These are phyloP conservation scores for Meandrina meandrites DNA, from an alignment of 92 coral and sea anemone species.

Conservation along the genomic window DNA sequence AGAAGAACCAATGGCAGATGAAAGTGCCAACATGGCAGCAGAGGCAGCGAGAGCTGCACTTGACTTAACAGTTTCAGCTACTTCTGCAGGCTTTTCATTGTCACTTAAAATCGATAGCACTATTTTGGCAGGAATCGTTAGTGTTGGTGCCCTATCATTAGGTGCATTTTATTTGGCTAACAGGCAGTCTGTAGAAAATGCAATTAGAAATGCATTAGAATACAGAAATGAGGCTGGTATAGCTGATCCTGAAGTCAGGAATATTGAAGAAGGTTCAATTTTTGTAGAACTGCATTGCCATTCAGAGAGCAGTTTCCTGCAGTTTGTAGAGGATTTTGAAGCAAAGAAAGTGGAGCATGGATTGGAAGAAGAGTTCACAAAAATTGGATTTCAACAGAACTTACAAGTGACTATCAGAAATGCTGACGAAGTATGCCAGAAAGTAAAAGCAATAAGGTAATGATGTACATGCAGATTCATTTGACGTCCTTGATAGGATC, in stretches of 20 bases:
- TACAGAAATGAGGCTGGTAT: neutral
- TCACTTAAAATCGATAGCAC: neutral
- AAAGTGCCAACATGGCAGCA: neutral
- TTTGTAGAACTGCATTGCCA: neutral
- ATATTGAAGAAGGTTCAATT: neutral
- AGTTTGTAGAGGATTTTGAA: neutral
- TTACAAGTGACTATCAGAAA: neutral
- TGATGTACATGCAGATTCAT: neutral
- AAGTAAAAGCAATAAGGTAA: conserved; percentile 31
- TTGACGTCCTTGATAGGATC: no score
- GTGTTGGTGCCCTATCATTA: neutral
- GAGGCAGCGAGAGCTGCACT: neutral
- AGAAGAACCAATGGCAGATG: neutral
- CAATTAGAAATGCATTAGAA: neutral
- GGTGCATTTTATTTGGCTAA: neutral
- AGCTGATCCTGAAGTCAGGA: neutral
- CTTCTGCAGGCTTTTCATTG: neutral
- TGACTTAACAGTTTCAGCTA: neutral
- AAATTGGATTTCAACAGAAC: neutral
- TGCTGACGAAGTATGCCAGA: neutral
- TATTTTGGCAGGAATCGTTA: neutral
- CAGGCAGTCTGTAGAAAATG: neutral
- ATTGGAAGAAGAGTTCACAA: neutral
- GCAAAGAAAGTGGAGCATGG: neutral
- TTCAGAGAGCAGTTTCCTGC: neutral